These are phyloP conservation scores for Etia nguti DNA, from an alignment of 2,113 vertebrate species.

Conservation along the genomic window DNA sequence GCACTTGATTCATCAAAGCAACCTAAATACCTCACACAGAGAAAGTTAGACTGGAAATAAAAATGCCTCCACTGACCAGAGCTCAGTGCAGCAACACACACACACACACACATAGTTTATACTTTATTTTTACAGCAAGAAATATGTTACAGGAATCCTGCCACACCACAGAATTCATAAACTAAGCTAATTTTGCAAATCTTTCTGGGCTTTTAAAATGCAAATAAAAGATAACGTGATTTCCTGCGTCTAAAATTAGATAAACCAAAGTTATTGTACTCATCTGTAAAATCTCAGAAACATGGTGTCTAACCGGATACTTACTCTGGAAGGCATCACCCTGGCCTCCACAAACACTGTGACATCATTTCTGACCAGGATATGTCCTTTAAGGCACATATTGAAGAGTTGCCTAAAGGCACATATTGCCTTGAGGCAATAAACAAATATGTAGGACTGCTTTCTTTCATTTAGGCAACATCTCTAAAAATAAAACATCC, in stretches of 20 bases:
- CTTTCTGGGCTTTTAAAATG: neutral
- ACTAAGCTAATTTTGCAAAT: neutral
- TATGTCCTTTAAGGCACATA: neutral
- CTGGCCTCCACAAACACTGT: neutral
- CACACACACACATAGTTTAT: neutral
- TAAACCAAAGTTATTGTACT: neutral
- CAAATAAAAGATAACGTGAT: neutral
- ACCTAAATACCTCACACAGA: neutral
- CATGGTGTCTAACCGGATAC: fast-evolving
- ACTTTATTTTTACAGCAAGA: neutral
- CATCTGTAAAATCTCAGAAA: neutral
- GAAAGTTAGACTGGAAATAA: neutral
- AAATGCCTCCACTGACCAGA: neutral
- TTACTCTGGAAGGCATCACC: neutral
- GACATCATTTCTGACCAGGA: neutral
- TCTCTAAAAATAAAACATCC: neutral
- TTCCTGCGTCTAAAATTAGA: neutral
- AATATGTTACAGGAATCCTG: neutral
- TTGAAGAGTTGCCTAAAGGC: neutral
- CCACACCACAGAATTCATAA: neutral
- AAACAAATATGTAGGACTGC: neutral
- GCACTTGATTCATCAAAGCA: neutral
- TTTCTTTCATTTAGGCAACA: neutral
- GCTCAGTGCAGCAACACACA: neutral
- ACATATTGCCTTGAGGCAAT: neutral